Evolutionary conservation across 64 coral and sea anemone genomes (phyloP), one percentile per base, ranked within the genome.

Genomic region (Montipora efflorescens): DNA sequence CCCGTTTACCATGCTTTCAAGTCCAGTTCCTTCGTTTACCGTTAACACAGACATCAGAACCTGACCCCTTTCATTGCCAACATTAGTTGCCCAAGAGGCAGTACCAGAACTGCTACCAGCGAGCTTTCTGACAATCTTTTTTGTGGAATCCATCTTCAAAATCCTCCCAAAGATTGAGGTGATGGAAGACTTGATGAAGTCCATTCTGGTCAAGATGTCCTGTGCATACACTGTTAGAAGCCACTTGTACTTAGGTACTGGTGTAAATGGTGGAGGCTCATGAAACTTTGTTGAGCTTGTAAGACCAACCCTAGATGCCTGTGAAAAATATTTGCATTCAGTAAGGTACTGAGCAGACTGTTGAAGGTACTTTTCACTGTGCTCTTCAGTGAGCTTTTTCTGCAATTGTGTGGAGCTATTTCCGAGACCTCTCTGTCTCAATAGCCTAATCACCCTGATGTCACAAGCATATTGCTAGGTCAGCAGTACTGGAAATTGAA

Each of bases 391-490:
- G 3, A 64, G 59, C 1, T 64, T 13, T 64, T 28, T 14, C 4
- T 49, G 22, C 0, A 74, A 8, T n/a, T n/a, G 1, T 0, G 90
- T 59, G 0, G 92, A 88, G 45, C 89, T 94, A 55, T 98, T 98
- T 2, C 93, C 72, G 5, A 70, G 10, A 14, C 83, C 44, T 2
- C 78, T 16, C 13, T 91, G 61, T 11, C 79, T 18, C 14, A 97
- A n/a, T 19, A 94, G 59, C 43, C 93, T 88, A 3, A 94, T 77
- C 4, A 94, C 96, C 22, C 78, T 76, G 36, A 94, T 70, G 59
- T 92, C 95, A 89, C 95, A 97, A 2, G 83, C 82, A 69, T 94
- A 88, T 9, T 88, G 77, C 12, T 97, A 79, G 1, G 92, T 94
- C 1, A 91, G 19, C 11, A 97, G 50, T 5, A 74, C 62, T 25